Evolutionary conservation across 2,113 vertebrate species (phyloP).

Genomic region (Hippolais icterina): DNA sequence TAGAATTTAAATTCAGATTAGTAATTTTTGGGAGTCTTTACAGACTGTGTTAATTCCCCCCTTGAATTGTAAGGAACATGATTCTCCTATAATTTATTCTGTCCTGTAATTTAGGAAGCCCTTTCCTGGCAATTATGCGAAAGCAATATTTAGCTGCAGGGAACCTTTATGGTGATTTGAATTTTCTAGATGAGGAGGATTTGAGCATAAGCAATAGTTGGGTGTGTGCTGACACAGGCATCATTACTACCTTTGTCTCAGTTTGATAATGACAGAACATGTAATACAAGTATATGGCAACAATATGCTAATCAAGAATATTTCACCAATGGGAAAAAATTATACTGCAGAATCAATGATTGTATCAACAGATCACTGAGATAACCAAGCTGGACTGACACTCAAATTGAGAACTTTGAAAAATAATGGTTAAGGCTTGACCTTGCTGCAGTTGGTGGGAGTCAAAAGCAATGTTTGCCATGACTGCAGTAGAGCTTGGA

Average conservation of each 20-base stretch:
- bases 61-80: conserved; percentile 9
- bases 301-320: background rate
- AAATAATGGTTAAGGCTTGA: background rate
- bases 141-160: conserved; percentile 53
- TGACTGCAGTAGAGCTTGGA: background rate
- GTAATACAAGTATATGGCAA: background rate
- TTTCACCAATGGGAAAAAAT: background rate
- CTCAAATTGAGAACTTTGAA: background rate
- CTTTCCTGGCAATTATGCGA: conserved; percentile 47
- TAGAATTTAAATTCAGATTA: background rate
- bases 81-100: conserved; percentile 54
- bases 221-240: conserved; percentile 9
- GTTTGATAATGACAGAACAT: background rate
- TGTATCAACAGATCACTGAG: background rate
- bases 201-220: conserved; percentile 25
- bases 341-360: background rate
- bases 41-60: conserved; percentile 20
- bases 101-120: conserved; percentile 24
- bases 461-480: background rate
- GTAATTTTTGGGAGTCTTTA: background rate
- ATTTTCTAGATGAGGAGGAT: conserved; percentile 42
- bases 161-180: conserved; percentile 32
- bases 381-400: background rate
- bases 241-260: conserved; percentile 15
- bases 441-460: background rate